Evolutionary conservation across 2,113 vertebrate species (phyloP).

Genomic region (Ginglymostoma cirratum): DNA sequence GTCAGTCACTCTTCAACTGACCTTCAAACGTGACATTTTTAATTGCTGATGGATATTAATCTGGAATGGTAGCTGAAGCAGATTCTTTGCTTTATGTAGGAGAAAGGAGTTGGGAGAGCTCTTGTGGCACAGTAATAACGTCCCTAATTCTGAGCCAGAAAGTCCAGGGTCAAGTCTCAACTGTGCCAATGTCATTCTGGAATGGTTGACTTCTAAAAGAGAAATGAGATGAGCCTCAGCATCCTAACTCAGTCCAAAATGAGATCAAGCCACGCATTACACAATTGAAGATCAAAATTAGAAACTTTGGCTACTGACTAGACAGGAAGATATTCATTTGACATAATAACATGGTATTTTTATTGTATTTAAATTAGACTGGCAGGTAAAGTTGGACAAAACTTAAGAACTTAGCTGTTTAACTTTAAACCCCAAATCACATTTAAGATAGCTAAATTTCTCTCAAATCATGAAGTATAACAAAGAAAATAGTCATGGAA

Average conservation of each 20-base stretch:
- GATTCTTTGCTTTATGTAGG: not conserved
- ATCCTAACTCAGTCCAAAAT: not conserved
- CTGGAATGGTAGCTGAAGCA: not conserved
- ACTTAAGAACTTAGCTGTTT: not conserved
- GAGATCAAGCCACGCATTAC: not conserved
- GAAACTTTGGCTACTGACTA: not conserved
- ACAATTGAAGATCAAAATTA: not conserved
- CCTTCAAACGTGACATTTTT: not conserved
- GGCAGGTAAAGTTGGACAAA: too few relatives aligned
- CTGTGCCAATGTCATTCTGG: too few relatives aligned
- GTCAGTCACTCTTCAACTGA: not conserved
- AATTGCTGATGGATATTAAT: not conserved
- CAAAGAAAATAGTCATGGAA: not conserved
- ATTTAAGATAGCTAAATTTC: not conserved
- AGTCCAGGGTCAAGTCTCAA: too few relatives aligned
- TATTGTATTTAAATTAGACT: too few relatives aligned
- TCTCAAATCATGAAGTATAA: not conserved
- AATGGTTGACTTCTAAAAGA: too few relatives aligned
- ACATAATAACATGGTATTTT: too few relatives aligned
- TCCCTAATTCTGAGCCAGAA: too few relatives aligned
- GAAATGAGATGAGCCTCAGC: not conserved
- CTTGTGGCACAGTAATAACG: too few relatives aligned
- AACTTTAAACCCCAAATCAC: not conserved
- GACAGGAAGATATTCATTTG: too few relatives aligned
- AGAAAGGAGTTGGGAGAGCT: too few relatives aligned